These are phyloP conservation scores for Chunga burmeisteri DNA, from an alignment of 2,113 vertebrate species.

Conservation along the genomic window DNA sequence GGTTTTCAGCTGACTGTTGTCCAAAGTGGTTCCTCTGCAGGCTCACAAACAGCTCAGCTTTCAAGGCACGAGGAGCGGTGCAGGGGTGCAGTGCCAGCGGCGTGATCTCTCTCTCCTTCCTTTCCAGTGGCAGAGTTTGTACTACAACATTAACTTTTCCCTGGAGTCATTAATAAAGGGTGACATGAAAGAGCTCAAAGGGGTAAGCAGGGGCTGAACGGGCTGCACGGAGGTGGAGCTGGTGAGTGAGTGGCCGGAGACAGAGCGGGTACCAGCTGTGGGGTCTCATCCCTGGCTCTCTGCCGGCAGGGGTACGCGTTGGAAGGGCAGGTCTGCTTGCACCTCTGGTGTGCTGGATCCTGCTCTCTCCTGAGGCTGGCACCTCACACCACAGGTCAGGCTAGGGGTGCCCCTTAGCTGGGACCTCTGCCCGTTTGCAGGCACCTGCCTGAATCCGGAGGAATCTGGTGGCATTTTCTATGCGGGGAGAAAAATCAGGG, in stretches of 20 bases:
- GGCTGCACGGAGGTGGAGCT: neutral
- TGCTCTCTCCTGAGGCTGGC: neutral
- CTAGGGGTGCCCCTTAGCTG: neutral
- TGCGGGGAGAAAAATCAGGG: neutral
- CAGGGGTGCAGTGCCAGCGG: too few species aligned
- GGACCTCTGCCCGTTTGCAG: neutral
- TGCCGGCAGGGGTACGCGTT: neutral
- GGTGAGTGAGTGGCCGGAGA: neutral
- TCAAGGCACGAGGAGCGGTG: neutral
- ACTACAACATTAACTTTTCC: slow-evolving; percentile 75
- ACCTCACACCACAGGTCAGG: neutral
- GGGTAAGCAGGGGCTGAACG: slow-evolving; percentile 57
- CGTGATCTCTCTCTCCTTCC: neutral
- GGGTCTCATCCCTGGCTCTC: too few species aligned
- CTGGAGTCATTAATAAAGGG: slow-evolving; percentile 75
- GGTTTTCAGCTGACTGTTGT: neutral
- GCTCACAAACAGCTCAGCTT: neutral
- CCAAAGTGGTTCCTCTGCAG: neutral
- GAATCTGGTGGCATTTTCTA: neutral
- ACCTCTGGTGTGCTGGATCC: neutral
- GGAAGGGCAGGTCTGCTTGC: neutral
- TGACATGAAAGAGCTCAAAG: slow-evolving; percentile 76
- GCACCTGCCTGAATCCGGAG: neutral
- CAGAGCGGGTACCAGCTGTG: neutral
- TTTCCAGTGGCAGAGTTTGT: slow-evolving; percentile 74